phyloP scores from a whole-genome alignment of 2,113 vertebrate genomes.

The Salvator merianae region DNA sequence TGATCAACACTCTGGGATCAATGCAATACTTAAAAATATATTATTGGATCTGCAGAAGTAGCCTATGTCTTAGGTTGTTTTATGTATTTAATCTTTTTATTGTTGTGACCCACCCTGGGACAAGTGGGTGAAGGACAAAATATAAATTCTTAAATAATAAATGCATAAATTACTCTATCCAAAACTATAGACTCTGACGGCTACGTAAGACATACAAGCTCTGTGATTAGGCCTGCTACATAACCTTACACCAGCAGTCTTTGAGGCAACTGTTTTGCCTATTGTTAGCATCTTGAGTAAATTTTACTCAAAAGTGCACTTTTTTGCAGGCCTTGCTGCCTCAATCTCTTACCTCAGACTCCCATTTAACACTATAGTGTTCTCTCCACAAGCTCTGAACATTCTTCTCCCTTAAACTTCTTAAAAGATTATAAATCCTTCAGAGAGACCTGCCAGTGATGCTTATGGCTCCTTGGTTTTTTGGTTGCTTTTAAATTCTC shows the following conservation, averaged over 20 bases:
- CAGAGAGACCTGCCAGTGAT: slow-evolving; percentile 10
- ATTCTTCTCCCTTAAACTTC: slow-evolving; percentile 40
- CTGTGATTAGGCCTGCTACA: background rate
- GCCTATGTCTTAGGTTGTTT: too few relatives aligned
- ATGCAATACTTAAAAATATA: too few relatives aligned
- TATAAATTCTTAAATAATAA: too few relatives aligned
- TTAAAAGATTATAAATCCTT: slow-evolving; percentile 18
- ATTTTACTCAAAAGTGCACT: background rate
- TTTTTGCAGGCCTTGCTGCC: background rate
- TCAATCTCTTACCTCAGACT: background rate
- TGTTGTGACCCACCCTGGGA: too few relatives aligned
- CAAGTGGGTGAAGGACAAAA: too few relatives aligned
- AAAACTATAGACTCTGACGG: background rate
- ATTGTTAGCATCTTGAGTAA: background rate
- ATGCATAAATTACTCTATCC: too few relatives aligned
- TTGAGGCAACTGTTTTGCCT: background rate
- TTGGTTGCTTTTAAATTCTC: slow-evolving; percentile 62
- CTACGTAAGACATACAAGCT: background rate
- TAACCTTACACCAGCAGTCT: background rate
- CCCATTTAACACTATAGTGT: background rate
- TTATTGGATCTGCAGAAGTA: too few relatives aligned
- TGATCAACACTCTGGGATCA: too few relatives aligned
- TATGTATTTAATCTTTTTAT: too few relatives aligned
- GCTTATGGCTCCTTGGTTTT: slow-evolving; percentile 35
- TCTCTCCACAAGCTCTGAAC: background rate